Percentiles rank a stretch among this genome's conserved stretches.
phyloP scores from a whole-genome alignment of 2,797 vertebrate genomes.

The Platyrinchus mystaceus region DNA sequence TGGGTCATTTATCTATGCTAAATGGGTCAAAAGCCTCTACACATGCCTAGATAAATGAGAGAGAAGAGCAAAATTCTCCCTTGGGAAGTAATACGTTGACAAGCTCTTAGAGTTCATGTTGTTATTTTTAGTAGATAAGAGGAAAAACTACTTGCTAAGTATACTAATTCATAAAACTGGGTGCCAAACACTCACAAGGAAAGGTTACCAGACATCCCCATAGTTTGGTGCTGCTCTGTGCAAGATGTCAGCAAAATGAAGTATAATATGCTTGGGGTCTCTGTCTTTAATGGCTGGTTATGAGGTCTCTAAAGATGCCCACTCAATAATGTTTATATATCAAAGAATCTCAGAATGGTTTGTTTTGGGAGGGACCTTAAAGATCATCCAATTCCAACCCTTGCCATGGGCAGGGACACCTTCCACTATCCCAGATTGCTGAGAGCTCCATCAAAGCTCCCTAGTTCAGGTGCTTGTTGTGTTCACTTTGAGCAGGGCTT shows the following conservation, averaged over 20 bases:
- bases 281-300: neutral
- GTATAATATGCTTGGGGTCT: neutral
- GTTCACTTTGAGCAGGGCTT: neutral
- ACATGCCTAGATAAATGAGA: conserved; percentile 79
- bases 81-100: conserved; percentile 68
- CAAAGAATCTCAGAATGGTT: neutral
- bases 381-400: neutral
- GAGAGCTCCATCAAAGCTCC: neutral
- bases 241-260: neutral
- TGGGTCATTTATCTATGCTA: conserved; percentile 84
- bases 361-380: too few species aligned
- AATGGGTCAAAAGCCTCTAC: conserved; percentile 81
- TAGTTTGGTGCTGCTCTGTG: neutral
- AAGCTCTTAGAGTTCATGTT: conserved; percentile 57
- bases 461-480: accelerated
- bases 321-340: neutral
- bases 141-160: conserved; percentile 12
- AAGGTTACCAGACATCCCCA: neutral
- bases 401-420: neutral
- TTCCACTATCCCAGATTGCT: neutral
- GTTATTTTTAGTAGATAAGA: conserved; percentile 62
- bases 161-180: conserved; percentile 45
- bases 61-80: conserved; percentile 71
- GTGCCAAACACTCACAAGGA: neutral
- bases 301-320: neutral